These are phyloP conservation scores for Paracentrotus lividus DNA, from an alignment of 53 echinoderm and acorn worm species.

Conservation along the genomic window DNA sequence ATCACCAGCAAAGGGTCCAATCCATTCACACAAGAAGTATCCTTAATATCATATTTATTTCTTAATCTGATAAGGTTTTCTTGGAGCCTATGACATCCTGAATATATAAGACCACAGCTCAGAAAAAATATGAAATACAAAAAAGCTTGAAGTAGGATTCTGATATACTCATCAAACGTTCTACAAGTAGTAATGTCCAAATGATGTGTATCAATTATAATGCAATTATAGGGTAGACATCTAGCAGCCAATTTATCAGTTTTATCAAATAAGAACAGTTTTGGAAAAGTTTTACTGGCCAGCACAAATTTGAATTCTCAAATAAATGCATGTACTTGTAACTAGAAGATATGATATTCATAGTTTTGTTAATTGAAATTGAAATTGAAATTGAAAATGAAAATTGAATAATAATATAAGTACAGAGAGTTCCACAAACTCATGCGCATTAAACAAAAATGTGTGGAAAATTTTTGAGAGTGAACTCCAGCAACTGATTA, in stretches of 20 bases:
- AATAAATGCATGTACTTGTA: background rate
- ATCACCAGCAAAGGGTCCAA: background rate
- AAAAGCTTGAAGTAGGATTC: background rate
- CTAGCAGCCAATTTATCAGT: slow-evolving; percentile 5
- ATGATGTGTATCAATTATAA: slow-evolving; percentile 23
- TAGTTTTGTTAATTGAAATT: too few species aligned
- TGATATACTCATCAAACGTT: background rate
- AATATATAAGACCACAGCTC: background rate
- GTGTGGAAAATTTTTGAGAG: too few species aligned
- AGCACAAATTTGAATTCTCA: background rate
- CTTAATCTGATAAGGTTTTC: slow-evolving; percentile 28
- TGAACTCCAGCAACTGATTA: too few species aligned
- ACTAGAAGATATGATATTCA: background rate
- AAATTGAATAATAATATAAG: too few species aligned
- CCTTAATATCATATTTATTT: too few species aligned
- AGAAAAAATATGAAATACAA: slow-evolving; percentile 1
- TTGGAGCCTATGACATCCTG: slow-evolving; percentile 30
- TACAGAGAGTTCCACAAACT: too few species aligned
- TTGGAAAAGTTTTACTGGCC: background rate
- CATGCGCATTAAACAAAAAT: too few species aligned
- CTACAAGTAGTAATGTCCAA: background rate
- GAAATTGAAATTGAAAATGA: too few species aligned
- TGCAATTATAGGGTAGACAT: slow-evolving; percentile 37
- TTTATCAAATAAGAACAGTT: too few species aligned
- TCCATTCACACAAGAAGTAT: slow-evolving; percentile 38